Percentiles rank a stretch among this genome's conserved stretches.
Conservation (phyloP, 1,140 invertebrate genomes). For the Leptopilina clavipes region DNA sequence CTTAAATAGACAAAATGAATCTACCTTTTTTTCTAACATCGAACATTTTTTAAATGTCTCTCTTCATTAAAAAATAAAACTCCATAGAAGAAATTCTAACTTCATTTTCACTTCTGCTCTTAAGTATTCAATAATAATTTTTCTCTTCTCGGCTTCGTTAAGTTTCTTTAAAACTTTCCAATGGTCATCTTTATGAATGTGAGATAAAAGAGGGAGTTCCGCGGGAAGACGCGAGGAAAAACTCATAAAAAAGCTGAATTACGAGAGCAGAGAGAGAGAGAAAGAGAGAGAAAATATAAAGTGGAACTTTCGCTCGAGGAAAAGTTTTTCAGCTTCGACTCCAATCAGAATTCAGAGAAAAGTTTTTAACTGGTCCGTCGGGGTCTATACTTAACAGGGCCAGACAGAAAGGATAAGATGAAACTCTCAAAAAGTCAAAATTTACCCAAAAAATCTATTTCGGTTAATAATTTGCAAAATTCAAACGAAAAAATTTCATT, state of each 20-base stretch:
- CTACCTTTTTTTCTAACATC: too few relatives aligned
- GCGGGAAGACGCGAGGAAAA: constrained; percentile 2
- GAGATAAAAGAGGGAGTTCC: constrained; percentile 14
- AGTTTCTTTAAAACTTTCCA: constrained; percentile 20
- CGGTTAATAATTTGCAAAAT: too few relatives aligned
- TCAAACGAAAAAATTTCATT: too few relatives aligned
- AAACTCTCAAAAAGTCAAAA: too few relatives aligned
- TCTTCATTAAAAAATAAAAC: too few relatives aligned
- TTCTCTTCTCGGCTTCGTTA: neutral
- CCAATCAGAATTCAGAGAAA: constrained; percentile 30
- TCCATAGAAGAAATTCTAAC: neutral
- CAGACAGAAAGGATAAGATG: neutral
- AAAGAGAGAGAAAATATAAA: neutral
- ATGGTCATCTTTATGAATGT: constrained; percentile 22
- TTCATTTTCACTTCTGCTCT: neutral
- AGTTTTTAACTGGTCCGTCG: constrained; percentile 18
- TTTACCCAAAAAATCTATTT: too few relatives aligned
- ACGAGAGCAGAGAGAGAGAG: neutral
- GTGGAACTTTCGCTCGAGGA: neutral
- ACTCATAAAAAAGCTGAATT: constrained; percentile 22
- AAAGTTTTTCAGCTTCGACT: constrained; percentile 9
- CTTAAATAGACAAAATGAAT: too few relatives aligned
- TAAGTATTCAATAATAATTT: neutral
- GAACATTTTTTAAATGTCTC: neutral
- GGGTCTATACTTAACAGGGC: neutral